A percentile compares a stretch with the other conserved stretches of the same genome.
Conservation (phyloP, 2,113 vertebrate genomes). For the Canis aureus region DNA sequence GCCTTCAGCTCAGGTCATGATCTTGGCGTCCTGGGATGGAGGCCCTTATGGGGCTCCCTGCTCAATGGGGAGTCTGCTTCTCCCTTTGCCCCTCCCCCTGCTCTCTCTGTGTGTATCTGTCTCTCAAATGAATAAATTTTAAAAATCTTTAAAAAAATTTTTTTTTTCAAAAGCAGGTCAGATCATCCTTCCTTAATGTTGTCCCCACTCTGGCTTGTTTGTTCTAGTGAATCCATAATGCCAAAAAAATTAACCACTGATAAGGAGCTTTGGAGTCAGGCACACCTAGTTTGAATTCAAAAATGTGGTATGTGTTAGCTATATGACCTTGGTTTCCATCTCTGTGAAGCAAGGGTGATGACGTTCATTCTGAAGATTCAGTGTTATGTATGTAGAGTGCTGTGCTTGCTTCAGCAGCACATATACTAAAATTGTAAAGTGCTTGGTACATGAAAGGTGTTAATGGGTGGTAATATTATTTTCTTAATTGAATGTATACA, state of each 20-base stretch:
- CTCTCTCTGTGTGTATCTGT: no score
- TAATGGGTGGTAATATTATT: not conserved
- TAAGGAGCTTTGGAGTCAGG: not conserved
- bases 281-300: not conserved
- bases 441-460: not conserved
- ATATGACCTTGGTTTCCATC: not conserved
- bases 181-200: not conserved
- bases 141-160: no score
- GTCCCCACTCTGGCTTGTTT: not conserved
- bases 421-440: not conserved
- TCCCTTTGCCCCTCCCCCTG: no score
- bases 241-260: not conserved
- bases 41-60: no score
- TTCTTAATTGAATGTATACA: not conserved
- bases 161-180: no score
- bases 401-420: not conserved
- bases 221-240: not conserved
- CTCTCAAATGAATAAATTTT: no score
- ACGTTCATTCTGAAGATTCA: slow-evolving; percentile 23
- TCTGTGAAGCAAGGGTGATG: not conserved
- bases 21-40: no score
- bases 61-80: no score
- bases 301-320: not conserved
- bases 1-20: no score
- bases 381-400: not conserved